Evolutionary conservation across 2,888 invertebrate species (phyloP).

Genomic region (Frankliniella intonsa): DNA sequence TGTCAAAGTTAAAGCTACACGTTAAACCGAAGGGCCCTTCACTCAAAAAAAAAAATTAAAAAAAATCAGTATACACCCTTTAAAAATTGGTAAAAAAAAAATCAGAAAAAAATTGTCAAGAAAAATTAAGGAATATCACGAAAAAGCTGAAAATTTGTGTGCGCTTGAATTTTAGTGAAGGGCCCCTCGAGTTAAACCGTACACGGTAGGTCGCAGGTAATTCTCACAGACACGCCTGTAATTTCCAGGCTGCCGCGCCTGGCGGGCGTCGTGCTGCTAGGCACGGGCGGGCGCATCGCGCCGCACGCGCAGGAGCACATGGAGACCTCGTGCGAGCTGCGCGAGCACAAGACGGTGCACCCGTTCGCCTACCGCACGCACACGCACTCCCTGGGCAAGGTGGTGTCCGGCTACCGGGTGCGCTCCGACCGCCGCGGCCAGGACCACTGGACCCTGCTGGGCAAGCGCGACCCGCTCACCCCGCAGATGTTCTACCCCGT

Average conservation of each 20-base stretch:
- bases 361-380: constrained; percentile 96
- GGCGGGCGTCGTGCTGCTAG: constrained; percentile 87
- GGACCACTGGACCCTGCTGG: constrained; percentile 75
- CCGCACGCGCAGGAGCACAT: constrained; percentile 69
- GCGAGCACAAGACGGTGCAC: constrained; percentile 76
- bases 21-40: no score
- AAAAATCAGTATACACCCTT: no score
- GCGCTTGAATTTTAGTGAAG: no score
- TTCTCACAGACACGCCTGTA: no score
- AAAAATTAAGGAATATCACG: no score
- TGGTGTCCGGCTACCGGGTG: constrained; percentile 79
- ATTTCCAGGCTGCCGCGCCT: constrained; percentile 67
- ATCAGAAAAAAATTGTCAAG: no score
- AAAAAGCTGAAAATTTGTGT: no score
- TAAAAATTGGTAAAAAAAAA: no score
- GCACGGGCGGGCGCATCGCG: constrained; percentile 77
- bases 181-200: no score
- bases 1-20: no score
- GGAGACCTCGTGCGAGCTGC: constrained; percentile 83
- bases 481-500: constrained; percentile 96
- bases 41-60: no score
- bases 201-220: no score
- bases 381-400: constrained; percentile 79
- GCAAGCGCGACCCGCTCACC: constrained; percentile 78
- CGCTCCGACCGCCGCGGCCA: constrained; percentile 52